Evolutionary conservation across 2,797 vertebrate genomes (phyloP).

Genomic region (Arrhamphus sclerolepis): DNA sequence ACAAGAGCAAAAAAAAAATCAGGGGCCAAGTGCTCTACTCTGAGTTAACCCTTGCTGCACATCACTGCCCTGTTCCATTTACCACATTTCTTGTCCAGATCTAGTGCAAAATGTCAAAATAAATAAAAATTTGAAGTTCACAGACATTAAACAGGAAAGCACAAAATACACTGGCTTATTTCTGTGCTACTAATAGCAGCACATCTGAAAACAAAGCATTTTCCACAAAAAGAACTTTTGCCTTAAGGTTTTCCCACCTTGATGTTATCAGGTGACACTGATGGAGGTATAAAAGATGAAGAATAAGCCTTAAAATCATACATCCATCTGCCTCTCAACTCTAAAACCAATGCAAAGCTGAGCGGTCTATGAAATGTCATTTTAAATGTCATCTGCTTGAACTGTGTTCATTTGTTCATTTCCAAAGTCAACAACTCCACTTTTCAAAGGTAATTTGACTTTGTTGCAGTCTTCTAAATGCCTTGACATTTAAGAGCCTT

Average conservation of each 20-base stretch:
- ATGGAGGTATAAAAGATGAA: constrained; percentile 34
- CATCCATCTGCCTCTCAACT: constrained; percentile 35
- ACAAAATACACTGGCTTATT: too few relatives aligned
- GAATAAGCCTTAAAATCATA: constrained; percentile 33
- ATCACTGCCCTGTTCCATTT: not conserved
- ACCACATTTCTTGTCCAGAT: too few relatives aligned
- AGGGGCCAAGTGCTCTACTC: not conserved
- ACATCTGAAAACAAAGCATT: constrained; percentile 8
- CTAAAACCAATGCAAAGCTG: constrained; percentile 31
- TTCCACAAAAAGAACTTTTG: not conserved
- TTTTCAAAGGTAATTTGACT: constrained; percentile 59
- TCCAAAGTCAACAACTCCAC: constrained; percentile 49
- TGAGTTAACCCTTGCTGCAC: not conserved
- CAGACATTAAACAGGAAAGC: too few relatives aligned
- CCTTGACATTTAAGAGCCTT: constrained; percentile 70
- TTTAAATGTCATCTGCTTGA: constrained; percentile 70
- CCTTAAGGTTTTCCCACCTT: constrained; percentile 43
- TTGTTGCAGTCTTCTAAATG: constrained; percentile 58
- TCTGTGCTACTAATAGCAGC: not conserved
- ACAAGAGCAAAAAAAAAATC: not conserved
- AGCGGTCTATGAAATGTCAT: constrained; percentile 60
- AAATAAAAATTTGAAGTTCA: too few relatives aligned
- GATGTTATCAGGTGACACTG: constrained; percentile 35
- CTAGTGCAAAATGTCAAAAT: too few relatives aligned
- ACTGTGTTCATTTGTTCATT: constrained; percentile 69